phyloP scores from a whole-genome alignment of 2,113 vertebrate genomes.

The Cyanistes caeruleus region DNA sequence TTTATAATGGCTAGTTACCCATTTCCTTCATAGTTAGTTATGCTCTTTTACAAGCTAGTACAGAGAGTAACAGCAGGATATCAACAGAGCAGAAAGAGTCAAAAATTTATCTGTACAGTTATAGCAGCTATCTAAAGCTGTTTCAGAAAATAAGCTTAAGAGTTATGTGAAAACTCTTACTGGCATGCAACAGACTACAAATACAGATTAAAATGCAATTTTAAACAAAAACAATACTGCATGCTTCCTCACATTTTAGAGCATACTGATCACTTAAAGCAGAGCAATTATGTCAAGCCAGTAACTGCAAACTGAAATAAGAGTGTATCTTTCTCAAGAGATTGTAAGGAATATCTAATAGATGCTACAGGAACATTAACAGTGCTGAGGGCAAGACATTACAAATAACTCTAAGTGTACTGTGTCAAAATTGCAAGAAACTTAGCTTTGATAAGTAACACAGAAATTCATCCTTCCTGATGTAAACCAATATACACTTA shows the following conservation, averaged over 20 bases:
- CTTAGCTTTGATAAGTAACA: not conserved
- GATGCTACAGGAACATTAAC: not conserved
- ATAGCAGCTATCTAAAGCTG: not conserved
- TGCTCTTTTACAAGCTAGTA: not conserved
- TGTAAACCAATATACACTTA: not conserved
- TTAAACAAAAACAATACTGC: not conserved
- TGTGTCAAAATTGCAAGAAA: not conserved
- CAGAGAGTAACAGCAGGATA: not conserved
- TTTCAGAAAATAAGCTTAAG: not conserved
- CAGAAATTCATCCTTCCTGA: not conserved
- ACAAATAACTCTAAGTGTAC: not conserved
- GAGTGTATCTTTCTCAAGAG: not conserved
- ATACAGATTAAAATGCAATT: not conserved
- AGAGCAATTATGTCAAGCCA: not conserved
- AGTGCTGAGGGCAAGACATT: not conserved
- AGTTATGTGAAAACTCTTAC: not conserved
- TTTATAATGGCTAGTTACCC: not conserved
- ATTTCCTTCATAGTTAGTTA: not conserved
- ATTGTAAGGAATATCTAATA: not conserved
- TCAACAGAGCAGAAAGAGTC: not conserved
- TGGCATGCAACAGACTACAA: not conserved
- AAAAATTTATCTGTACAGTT: not conserved
- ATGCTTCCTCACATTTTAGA: not conserved
- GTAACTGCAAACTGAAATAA: not conserved
- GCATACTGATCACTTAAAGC: not conserved